Conservation (phyloP, 2,113 vertebrate species). For the Daphoenositta chrysoptera region DNA sequence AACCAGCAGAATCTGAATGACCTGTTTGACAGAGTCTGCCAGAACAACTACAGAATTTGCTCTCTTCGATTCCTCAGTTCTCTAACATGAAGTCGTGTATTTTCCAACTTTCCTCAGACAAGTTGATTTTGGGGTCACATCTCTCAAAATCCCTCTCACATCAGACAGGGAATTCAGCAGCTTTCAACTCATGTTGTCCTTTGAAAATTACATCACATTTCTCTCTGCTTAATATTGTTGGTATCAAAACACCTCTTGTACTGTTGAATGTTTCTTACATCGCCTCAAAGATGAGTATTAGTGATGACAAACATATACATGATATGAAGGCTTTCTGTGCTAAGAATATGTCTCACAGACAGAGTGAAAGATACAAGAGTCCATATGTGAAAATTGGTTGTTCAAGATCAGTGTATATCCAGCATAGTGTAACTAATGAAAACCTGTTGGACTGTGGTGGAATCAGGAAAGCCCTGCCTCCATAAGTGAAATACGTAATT, state of each 20-base stretch:
- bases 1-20: background rate
- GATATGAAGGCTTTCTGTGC: background rate
- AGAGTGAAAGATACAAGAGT: background rate
- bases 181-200: background rate
- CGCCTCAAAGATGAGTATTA: background rate
- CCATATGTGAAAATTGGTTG: background rate
- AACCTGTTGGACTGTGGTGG: background rate
- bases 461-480: background rate
- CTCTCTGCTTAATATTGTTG: background rate
- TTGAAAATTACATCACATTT: background rate
- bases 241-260: background rate
- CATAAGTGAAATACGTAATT: background rate
- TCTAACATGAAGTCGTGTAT: background rate
- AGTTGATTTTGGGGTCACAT: background rate
- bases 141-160: background rate
- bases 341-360: background rate
- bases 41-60: background rate
- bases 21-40: background rate
- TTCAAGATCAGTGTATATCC: background rate
- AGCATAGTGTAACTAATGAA: background rate
- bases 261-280: background rate
- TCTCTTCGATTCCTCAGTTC: background rate
- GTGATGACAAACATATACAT: background rate
- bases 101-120: background rate
- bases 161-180: background rate